These are phyloP conservation scores for Eupithecia insigniata DNA, from an alignment of 2,888 invertebrate genomes.

Conservation along the genomic window DNA sequence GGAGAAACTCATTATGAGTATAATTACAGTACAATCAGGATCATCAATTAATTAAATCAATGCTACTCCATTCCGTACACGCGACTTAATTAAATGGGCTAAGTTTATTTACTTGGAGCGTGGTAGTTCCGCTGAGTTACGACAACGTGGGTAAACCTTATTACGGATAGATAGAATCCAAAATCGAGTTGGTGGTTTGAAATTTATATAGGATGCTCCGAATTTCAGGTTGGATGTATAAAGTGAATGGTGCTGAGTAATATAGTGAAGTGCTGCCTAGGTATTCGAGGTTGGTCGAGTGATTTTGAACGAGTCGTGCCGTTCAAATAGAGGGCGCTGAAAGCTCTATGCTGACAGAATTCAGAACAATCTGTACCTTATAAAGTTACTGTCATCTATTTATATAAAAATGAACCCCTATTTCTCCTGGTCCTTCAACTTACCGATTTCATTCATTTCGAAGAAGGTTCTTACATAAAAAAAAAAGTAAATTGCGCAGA, in stretches of 20 bases:
- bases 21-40: conserved; percentile 33
- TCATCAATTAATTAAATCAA: conserved; percentile 33
- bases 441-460: too few relatives aligned
- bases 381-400: too few relatives aligned
- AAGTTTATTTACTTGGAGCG: conserved; percentile 34
- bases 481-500: too few relatives aligned
- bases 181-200: neutral
- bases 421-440: too few relatives aligned
- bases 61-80: conserved; percentile 30
- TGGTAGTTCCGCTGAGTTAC: conserved; percentile 19
- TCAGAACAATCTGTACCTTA: neutral
- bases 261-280: conserved; percentile 5
- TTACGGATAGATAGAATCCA: conserved; percentile 8
- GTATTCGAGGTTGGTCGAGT: neutral
- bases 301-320: neutral
- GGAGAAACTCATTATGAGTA: conserved; percentile 18
- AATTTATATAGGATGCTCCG: conserved; percentile 19
- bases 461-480: too few relatives aligned
- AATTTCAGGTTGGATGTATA: conserved; percentile 20
- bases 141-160: conserved; percentile 15
- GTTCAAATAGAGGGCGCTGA: neutral
- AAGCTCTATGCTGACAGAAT: neutral
- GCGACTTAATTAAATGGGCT: conserved; percentile 34
- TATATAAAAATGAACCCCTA: too few relatives aligned
- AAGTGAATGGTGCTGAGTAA: conserved; percentile 18